Conservation (phyloP, 2,888 invertebrate species). For the Boloria euphrosyne region DNA sequence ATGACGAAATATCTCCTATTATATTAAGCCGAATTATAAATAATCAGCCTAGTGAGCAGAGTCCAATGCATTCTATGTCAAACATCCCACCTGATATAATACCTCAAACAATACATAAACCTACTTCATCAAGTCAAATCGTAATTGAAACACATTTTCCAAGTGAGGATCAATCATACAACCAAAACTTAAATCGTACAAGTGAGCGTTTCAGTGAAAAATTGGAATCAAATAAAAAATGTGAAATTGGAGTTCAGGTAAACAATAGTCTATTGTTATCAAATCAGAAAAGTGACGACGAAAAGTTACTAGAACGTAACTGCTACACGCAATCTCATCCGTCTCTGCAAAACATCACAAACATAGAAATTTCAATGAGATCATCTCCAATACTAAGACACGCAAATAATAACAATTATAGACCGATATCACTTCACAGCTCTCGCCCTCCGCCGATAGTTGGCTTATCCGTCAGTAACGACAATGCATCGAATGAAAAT, state of each 20-base stretch:
- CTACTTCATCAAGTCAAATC: slow-evolving; percentile 67
- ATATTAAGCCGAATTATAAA: slow-evolving; percentile 73
- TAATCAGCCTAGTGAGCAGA: slow-evolving; percentile 60
- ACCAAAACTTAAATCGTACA: slow-evolving; percentile 47
- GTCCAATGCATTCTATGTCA: slow-evolving; percentile 48
- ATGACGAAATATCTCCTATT: slow-evolving; percentile 84
- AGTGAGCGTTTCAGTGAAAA: slow-evolving; percentile 51
- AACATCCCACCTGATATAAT: slow-evolving; percentile 76
- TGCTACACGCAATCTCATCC: slow-evolving; percentile 64
- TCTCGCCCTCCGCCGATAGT: slow-evolving; percentile 59
- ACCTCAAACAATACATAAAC: slow-evolving; percentile 73
- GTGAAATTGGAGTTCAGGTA: slow-evolving; percentile 64
- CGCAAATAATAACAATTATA: slow-evolving; percentile 62
- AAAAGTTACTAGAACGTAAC: slow-evolving; percentile 73
- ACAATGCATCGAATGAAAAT: slow-evolving; percentile 67
- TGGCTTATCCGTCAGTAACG: slow-evolving; percentile 52
- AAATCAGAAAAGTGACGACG: slow-evolving; percentile 79
- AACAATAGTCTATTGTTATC: slow-evolving; percentile 58
- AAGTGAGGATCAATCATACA: slow-evolving; percentile 60
- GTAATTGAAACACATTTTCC: slow-evolving; percentile 77
- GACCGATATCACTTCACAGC: slow-evolving; percentile 74
- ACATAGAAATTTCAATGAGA: slow-evolving; percentile 75
- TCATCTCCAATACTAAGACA: slow-evolving; percentile 61
- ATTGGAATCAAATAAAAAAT: slow-evolving; percentile 56
- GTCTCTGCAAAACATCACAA: slow-evolving; percentile 76